Evolutionary conservation across 1,140 invertebrate genomes (phyloP), one percentile per base, ranked within the genome.

Genomic region (Brachionus rubens): DNA sequence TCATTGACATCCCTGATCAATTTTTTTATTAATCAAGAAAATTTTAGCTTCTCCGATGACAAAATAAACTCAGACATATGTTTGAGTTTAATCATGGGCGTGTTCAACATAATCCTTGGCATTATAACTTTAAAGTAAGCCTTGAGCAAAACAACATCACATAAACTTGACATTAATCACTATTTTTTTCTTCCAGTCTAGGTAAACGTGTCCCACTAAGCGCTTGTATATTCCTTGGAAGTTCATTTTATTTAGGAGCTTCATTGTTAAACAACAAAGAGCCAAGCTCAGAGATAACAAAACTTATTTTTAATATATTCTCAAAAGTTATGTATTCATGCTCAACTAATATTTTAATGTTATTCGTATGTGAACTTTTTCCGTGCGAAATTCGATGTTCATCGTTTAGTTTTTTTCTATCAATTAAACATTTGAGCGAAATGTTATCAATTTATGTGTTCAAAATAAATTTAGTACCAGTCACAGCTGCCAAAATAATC

Each of bases 331-430:
- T 72, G n/a, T 19, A 50, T 16, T 26, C 19, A 4, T 72, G 24
- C 6, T 33, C 68, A 30, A 48, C 19, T 10, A 72, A 72, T 54
- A 19, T 72, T 21, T 36, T 50, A 7, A 72, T 50, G 12, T 26
- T 72, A 16, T 72, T 40, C 41, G 50, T 72, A 19, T 72, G 68
- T 41, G 68, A 72, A 16, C 26, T 72, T 12, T 72, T 72, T 72
- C 68, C 68, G 7, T 72, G 68, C 46, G 68, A 72, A 72, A 72
- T 72, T 50, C 68, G 68, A 40, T 72, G 68, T 24, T 72, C 68
- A 26, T 72, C 68, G 16, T 30, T 72, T 47, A 72, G 68, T 30
- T 72, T 72, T 50, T 72, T 72, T 40, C 24, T 72, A 12, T 72
- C 68, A 3, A 72, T 72, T 21, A 72, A 72, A 33, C 68, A 72